These are phyloP conservation scores for Lithophane ornitopus DNA, from an alignment of 2,888 invertebrate species.

Conservation along the genomic window DNA sequence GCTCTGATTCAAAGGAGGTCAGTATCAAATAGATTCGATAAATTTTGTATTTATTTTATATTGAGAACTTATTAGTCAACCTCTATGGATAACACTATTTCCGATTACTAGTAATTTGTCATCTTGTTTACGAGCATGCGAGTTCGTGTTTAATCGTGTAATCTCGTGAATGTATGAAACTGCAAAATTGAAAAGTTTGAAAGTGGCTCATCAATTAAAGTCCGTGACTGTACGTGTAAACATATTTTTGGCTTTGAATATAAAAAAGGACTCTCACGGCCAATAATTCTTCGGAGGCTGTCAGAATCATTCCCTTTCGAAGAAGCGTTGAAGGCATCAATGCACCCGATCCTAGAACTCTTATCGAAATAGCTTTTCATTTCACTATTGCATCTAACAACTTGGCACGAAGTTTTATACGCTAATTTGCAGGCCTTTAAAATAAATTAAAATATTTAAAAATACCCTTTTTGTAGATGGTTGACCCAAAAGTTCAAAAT, in stretches of 20 bases:
- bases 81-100: no score
- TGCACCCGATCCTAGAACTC: conserved; percentile 68
- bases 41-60: no score
- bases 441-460: not conserved
- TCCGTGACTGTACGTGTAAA: no score
- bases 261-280: conserved; percentile 5
- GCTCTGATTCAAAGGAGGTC: no score
- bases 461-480: not conserved
- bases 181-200: no score
- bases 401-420: conserved; percentile 62
- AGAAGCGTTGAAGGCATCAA: conserved; percentile 59
- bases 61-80: no score
- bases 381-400: conserved; percentile 63
- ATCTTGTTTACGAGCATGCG: no score
- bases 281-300: not conserved
- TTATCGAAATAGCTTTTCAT: conserved; percentile 65
- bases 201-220: no score
- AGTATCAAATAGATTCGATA: no score
- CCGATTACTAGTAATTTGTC: no score
- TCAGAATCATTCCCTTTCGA: not conserved
- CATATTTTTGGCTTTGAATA: not conserved
- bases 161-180: no score
- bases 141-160: no score
- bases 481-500: not conserved
- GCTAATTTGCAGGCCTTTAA: conserved; percentile 72